phyloP scores from a whole-genome alignment of 2,797 vertebrate genomes.

The Girardinus metallicus region DNA sequence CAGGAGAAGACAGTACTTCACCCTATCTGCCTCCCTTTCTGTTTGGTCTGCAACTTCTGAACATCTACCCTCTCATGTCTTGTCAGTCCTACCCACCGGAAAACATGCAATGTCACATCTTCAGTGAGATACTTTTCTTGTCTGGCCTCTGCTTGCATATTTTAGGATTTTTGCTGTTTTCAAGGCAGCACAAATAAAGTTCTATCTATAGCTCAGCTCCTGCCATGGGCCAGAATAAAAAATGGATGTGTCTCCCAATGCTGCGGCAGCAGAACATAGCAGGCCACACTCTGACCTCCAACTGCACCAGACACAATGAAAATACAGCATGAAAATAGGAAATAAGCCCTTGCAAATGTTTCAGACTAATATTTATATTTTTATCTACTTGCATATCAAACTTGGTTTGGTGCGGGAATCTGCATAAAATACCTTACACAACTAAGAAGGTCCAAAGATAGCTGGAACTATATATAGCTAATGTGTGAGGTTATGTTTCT shows the following conservation, averaged over 20 bases:
- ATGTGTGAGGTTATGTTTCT: not conserved
- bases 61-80: slow-evolving; percentile 40
- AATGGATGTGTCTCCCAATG: slow-evolving; percentile 70
- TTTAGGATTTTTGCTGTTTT: slow-evolving; percentile 57
- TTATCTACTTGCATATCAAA: not conserved
- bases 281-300: slow-evolving; percentile 58
- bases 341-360: slow-evolving; percentile 13
- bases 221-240: slow-evolving; percentile 75
- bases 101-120: slow-evolving; percentile 47
- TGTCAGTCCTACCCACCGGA: slow-evolving; percentile 34
- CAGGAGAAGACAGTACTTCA: slow-evolving; percentile 19
- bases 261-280: slow-evolving; percentile 50
- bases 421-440: not conserved
- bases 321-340: slow-evolving; percentile 24
- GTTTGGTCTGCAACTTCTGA: slow-evolving; percentile 34
- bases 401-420: not conserved
- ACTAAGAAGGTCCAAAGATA: not conserved
- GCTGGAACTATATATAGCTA: not conserved
- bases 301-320: slow-evolving; percentile 40
- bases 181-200: slow-evolving; percentile 59
- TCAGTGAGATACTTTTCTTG: slow-evolving; percentile 43
- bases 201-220: slow-evolving; percentile 76
- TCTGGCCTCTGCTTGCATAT: slow-evolving; percentile 57
- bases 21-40: not conserved
- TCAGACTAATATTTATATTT: slow-evolving; percentile 11